Conservation (phyloP, 1,140 invertebrate genomes). For the Mactra quadrangularis region DNA sequence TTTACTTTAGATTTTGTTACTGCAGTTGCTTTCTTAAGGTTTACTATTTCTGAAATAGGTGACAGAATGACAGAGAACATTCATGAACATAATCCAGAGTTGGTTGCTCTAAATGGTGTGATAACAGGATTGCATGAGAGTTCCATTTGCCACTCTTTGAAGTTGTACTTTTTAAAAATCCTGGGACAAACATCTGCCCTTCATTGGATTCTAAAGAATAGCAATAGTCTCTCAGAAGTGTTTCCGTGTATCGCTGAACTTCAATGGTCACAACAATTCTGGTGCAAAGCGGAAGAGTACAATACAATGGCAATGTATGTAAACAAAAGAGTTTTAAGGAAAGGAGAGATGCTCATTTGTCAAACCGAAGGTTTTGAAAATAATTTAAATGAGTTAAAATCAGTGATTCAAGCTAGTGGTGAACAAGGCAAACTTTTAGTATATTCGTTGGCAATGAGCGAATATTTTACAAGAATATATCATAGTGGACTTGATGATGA, state of each 20-base stretch:
- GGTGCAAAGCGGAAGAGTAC: no score
- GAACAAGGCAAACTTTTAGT: no score
- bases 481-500: slow-evolving; percentile 12
- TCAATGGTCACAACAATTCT: no score
- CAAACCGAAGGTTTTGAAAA: no score
- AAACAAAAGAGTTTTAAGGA: no score
- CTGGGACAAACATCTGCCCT: not conserved
- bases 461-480: slow-evolving; percentile 10
- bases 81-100: not conserved
- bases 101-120: not conserved
- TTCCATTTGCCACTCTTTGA: not conserved
- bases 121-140: not conserved
- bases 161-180: slow-evolving; percentile 27
- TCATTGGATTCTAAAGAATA: not conserved
- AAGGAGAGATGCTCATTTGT: no score
- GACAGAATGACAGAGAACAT: not conserved
- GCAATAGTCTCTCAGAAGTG: not conserved
- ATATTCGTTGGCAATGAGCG: slow-evolving; percentile 12
- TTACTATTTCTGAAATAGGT: not conserved
- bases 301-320: no score
- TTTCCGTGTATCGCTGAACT: no score
- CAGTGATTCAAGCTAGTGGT: no score
- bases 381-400: no score
- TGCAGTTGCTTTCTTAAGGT: slow-evolving; percentile 31
- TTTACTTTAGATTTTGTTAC: not conserved